These are phyloP conservation scores for Misgurnus anguillicaudatus DNA, from an alignment of 2,113 vertebrate genomes.

Conservation along the genomic window DNA sequence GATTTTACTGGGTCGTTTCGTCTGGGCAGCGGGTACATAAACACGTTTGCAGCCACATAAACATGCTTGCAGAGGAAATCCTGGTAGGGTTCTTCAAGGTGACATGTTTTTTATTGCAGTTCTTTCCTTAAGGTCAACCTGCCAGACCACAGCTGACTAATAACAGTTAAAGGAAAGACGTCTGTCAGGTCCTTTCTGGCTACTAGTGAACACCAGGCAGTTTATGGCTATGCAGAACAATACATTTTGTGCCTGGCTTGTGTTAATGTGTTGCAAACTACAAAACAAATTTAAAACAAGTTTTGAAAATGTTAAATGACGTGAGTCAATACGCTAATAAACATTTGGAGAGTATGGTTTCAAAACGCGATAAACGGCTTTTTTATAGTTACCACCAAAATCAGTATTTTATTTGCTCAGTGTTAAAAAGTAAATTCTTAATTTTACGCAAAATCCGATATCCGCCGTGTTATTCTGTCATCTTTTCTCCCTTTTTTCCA, in stretches of 20 bases:
- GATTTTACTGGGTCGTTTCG: constrained; percentile 4
- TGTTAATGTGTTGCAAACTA: not conserved
- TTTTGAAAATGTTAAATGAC: not conserved
- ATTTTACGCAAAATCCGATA: too few relatives aligned
- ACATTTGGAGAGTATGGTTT: too few relatives aligned
- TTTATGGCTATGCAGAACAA: not conserved
- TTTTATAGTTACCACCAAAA: too few relatives aligned
- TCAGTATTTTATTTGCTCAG: too few relatives aligned
- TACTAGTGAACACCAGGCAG: not conserved
- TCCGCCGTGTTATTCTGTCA: too few relatives aligned
- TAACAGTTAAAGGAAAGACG: constrained; percentile 65
- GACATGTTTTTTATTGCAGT: constrained; percentile 9
- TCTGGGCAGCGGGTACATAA: constrained; percentile 11
- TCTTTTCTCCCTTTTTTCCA: too few relatives aligned
- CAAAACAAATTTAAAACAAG: not conserved
- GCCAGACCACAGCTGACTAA: constrained; percentile 42
- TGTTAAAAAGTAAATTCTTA: too few relatives aligned
- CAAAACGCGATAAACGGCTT: too few relatives aligned
- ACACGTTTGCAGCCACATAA: not conserved
- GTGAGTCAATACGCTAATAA: not conserved
- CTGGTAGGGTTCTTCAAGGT: constrained; percentile 35
- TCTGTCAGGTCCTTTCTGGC: constrained; percentile 59
- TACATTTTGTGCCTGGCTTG: not conserved
- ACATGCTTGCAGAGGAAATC: not conserved
- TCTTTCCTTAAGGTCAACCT: constrained; percentile 18